Percentiles rank a stretch among this genome's conserved stretches.
Evolutionary conservation across 2,888 invertebrate species (phyloP).

Genomic region (Calliphora vomitoria): DNA sequence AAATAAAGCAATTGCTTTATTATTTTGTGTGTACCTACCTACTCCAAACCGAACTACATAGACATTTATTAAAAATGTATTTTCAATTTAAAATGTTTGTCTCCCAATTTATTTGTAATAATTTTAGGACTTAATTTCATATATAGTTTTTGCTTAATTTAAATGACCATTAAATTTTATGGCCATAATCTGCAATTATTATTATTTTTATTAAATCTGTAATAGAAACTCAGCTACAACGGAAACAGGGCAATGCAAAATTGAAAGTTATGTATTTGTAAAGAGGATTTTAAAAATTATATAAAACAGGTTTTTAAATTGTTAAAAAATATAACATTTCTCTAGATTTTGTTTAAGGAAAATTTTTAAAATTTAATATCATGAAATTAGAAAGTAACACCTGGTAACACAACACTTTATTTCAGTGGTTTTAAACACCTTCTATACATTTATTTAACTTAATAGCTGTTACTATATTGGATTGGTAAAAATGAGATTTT

Average conservation of each 20-base stretch:
- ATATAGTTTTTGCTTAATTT: conserved; percentile 24
- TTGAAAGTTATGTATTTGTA: background rate
- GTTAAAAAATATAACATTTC: too few species aligned
- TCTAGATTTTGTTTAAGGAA: too few species aligned
- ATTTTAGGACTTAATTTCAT: background rate
- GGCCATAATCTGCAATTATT: conserved; percentile 30
- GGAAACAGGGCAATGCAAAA: background rate
- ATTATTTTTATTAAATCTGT: conserved; percentile 17
- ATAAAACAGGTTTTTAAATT: too few species aligned
- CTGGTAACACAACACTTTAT: too few species aligned
- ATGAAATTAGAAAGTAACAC: too few species aligned
- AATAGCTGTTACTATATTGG: background rate
- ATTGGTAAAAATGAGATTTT: background rate
- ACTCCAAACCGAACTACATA: too few species aligned
- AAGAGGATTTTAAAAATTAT: background rate
- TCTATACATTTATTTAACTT: too few species aligned
- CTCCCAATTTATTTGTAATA: background rate
- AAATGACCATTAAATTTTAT: conserved; percentile 44
- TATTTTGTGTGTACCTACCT: too few species aligned
- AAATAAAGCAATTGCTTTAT: too few species aligned
- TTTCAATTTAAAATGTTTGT: background rate
- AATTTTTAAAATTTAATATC: too few species aligned
- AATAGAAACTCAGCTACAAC: background rate
- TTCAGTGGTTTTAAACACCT: too few species aligned
- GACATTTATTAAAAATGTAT: background rate